Conservation (phyloP, 1,140 invertebrate genomes). For the Episyrphus balteatus region DNA sequence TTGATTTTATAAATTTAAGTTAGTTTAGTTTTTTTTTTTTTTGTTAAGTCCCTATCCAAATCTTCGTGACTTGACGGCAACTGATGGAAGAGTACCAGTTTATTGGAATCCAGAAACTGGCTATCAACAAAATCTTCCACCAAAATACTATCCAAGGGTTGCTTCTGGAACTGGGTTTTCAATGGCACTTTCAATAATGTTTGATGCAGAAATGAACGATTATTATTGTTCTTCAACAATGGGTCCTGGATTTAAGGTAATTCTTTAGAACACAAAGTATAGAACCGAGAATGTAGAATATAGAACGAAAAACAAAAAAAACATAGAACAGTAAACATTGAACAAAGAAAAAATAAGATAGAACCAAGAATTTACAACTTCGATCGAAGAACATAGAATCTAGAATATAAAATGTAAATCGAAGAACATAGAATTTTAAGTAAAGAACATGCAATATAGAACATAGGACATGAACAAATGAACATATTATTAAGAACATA, state of each 20-base stretch:
- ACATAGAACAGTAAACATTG: no score
- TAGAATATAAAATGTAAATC: no score
- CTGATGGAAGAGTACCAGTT: constrained; percentile 28
- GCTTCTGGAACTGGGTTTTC: constrained; percentile 52
- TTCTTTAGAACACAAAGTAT: no score
- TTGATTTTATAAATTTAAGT: neutral
- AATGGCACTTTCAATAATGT: constrained; percentile 53
- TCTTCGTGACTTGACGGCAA: constrained; percentile 1
- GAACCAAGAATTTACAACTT: no score
- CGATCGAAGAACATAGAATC: no score
- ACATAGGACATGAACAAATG: no score
- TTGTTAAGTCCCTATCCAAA: neutral
- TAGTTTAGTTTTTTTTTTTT: neutral
- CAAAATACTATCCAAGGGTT: constrained; percentile 48
- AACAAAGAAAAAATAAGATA: no score
- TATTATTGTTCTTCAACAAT: constrained; percentile 69
- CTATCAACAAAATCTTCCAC: constrained; percentile 43
- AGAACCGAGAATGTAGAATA: no score
- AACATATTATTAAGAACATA: no score
- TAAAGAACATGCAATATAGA: no score
- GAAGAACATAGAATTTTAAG: no score
- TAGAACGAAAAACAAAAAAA: no score
- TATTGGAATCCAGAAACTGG: constrained; percentile 64
- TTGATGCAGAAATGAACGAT: constrained; percentile 56
- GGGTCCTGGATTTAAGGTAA: constrained; percentile 66